Evolutionary conservation across 2,888 invertebrate species (phyloP).

Genomic region (Himalopsyche kuldschensis): DNA sequence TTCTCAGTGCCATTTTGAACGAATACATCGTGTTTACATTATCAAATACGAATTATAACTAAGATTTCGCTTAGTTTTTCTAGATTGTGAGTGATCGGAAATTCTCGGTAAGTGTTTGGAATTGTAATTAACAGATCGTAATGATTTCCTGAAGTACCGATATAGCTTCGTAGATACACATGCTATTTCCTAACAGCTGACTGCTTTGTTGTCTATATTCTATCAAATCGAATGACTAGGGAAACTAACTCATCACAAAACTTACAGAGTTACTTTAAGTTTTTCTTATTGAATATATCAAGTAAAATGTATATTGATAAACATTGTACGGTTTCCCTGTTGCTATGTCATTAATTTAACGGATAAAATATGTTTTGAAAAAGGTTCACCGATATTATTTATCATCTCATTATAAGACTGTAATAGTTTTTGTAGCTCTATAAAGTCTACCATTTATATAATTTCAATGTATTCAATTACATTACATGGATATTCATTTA

Average conservation of each 20-base stretch:
- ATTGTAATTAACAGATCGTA: not conserved
- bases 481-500: no score
- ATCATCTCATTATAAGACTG: no score
- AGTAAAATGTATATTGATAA: not conserved
- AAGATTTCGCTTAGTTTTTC: no score
- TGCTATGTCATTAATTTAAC: not conserved
- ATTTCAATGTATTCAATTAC: no score
- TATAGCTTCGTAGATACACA: not conserved
- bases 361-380: not conserved
- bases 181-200: slow-evolving; percentile 15
- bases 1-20: not conserved
- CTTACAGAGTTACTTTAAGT: not conserved
- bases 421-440: no score
- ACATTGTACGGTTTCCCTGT: not conserved
- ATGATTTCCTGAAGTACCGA: not conserved
- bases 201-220: slow-evolving; percentile 17
- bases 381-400: no score
- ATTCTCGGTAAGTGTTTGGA: not conserved
- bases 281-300: not conserved
- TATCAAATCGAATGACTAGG: not conserved
- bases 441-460: no score
- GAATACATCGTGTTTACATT: not conserved
- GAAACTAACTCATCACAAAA: not conserved
- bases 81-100: no score
- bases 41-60: no score